Conservation (phyloP, 2,797 vertebrate species). For the Poecilia gillii region DNA sequence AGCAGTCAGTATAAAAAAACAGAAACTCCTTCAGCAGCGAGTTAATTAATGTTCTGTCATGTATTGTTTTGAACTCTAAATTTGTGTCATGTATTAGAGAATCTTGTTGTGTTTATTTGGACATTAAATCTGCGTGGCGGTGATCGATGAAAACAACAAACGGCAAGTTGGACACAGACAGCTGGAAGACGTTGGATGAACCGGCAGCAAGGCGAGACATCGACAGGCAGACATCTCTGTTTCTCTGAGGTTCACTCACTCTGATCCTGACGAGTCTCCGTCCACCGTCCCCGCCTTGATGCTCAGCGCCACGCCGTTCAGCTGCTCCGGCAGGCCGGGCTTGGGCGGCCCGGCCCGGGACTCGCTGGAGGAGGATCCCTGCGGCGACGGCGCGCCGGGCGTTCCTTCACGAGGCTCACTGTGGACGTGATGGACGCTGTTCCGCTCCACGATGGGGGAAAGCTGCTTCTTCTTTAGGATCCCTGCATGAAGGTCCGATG, state of each 20-base stretch:
- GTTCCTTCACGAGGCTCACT: conserved; percentile 77
- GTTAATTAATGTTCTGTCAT: background rate
- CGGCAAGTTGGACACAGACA: conserved; percentile 34
- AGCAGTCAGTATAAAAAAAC: background rate
- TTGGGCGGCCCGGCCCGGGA: conserved; percentile 62
- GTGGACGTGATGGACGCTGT: conserved; percentile 82
- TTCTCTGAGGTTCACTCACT: conserved; percentile 83
- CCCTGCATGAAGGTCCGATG: conserved; percentile 71
- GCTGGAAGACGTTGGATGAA: conserved; percentile 21
- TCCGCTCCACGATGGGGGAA: conserved; percentile 88
- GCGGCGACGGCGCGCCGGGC: conserved; percentile 75
- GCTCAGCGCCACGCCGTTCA: conserved; percentile 87
- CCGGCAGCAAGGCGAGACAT: conserved; percentile 12
- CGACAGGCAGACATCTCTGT: background rate
- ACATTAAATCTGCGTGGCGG: conserved; percentile 28
- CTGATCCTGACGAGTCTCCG: conserved; percentile 93
- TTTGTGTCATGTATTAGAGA: background rate
- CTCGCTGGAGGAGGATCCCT: conserved; percentile 85
- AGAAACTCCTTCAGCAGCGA: background rate
- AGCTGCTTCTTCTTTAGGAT: conserved; percentile 94
- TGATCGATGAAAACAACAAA: conserved; percentile 41
- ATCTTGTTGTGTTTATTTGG: conserved; percentile 43
- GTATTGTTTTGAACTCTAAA: background rate
- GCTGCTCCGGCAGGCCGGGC: conserved; percentile 80
- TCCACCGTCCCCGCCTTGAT: conserved; percentile 88